phyloP scores from a whole-genome alignment of 2,888 invertebrate species.

The Melanchra persicariae region DNA sequence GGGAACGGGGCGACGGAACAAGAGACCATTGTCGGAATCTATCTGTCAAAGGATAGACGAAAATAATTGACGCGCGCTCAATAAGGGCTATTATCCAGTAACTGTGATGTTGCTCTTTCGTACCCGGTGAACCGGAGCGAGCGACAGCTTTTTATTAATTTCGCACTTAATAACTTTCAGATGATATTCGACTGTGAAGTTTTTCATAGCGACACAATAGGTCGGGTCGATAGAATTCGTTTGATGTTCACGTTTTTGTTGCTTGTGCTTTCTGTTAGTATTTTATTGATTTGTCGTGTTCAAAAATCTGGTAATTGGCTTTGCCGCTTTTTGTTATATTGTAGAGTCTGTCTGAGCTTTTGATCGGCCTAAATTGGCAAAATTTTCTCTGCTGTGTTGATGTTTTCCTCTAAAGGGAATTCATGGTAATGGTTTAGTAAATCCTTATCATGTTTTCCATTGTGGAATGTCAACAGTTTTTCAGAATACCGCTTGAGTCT shows the following conservation, averaged over 20 bases:
- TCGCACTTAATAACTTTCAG: constrained; percentile 75
- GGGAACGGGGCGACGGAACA: constrained; percentile 49
- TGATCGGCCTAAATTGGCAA: constrained; percentile 33
- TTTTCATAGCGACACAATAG: constrained; percentile 61
- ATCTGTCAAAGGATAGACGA: constrained; percentile 81
- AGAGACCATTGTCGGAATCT: constrained; percentile 70
- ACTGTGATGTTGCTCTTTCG: constrained; percentile 76
- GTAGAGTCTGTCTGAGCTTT: background rate
- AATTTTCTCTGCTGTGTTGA: constrained; percentile 19
- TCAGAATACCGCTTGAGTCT: too few relatives aligned
- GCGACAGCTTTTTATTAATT: constrained; percentile 84
- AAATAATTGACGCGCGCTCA: constrained; percentile 82
- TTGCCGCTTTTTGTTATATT: constrained; percentile 33
- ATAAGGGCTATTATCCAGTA: constrained; percentile 78
- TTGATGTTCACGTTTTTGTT: constrained; percentile 64
- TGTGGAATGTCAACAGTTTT: too few relatives aligned
- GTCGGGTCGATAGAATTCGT: constrained; percentile 49
- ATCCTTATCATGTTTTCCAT: background rate
- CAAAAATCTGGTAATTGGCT: constrained; percentile 51
- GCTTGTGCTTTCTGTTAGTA: constrained; percentile 51
- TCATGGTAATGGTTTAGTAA: background rate
- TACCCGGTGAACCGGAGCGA: constrained; percentile 73
- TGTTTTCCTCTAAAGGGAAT: background rate
- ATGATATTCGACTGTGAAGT: constrained; percentile 65
- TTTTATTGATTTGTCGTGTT: constrained; percentile 63